Evolutionary conservation across 2,797 vertebrate species (phyloP).

Genomic region (Eleutherodactylus coqui): DNA sequence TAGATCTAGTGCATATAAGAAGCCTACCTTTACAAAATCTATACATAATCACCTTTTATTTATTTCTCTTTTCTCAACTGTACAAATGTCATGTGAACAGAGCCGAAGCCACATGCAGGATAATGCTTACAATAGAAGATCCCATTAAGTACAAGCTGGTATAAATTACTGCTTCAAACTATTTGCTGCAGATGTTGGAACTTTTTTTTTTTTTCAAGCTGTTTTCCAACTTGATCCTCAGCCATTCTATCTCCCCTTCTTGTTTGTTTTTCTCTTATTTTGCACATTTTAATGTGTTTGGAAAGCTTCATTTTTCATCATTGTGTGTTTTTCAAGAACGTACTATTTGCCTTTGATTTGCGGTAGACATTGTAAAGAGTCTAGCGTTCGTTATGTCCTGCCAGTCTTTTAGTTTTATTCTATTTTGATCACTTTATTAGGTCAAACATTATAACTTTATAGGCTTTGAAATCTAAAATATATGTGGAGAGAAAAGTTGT

Average conservation of each 20-base stretch:
- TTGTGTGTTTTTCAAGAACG: not conserved
- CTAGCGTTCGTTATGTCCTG: not conserved
- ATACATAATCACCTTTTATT: too few relatives aligned
- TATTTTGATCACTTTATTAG: not conserved
- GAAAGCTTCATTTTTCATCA: not conserved
- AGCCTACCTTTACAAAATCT: too few relatives aligned
- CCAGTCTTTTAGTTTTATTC: not conserved
- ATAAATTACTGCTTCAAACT: not conserved
- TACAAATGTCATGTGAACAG: not conserved
- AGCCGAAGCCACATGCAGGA: not conserved
- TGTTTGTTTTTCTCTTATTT: conserved; percentile 16
- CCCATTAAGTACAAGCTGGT: not conserved
- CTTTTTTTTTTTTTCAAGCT: not conserved
- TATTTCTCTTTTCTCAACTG: not conserved
- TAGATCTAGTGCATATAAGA: too few relatives aligned
- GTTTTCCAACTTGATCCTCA: conserved; percentile 18
- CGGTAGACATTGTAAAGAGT: not conserved
- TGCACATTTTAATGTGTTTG: not conserved
- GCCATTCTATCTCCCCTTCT: conserved; percentile 14
- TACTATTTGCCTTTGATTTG: conserved; percentile 2
- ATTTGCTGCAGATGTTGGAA: conserved; percentile 30
- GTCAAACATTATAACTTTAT: not conserved
- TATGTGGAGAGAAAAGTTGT: not conserved
- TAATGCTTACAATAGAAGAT: conserved; percentile 9
- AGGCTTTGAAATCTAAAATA: not conserved